phyloP scores from a whole-genome alignment of 2,113 vertebrate genomes.

The Paradoxurus hermaphroditus region DNA sequence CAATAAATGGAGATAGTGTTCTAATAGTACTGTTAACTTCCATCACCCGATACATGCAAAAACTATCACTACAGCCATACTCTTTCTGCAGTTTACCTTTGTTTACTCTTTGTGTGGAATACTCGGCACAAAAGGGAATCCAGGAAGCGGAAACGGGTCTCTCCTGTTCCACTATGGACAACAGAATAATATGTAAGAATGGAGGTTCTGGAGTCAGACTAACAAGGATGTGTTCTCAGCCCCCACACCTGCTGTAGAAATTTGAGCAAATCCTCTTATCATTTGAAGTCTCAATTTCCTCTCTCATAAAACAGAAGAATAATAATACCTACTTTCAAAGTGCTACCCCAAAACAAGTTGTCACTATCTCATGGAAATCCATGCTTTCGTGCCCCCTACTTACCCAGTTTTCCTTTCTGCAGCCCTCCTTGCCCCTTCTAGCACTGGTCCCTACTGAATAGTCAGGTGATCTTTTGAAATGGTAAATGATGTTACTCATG shows the following conservation, averaged over 20 bases:
- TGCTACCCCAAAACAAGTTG: neutral
- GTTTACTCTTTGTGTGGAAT: no score
- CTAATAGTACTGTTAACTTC: neutral
- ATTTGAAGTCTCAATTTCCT: neutral
- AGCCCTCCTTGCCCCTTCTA: neutral
- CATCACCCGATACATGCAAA: neutral
- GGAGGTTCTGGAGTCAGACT: neutral
- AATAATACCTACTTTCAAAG: neutral
- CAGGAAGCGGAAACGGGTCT: neutral
- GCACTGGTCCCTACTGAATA: neutral
- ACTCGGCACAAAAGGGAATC: neutral
- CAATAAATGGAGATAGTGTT: neutral
- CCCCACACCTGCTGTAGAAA: neutral
- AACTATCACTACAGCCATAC: neutral
- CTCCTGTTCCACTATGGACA: fast-evolving
- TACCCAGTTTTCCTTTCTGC: neutral
- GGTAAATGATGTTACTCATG: neutral
- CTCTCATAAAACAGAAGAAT: neutral
- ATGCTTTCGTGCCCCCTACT: neutral
- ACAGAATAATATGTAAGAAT: neutral
- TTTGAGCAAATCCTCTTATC: neutral
- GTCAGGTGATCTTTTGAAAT: neutral
- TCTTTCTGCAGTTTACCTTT: neutral
- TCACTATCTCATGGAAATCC: neutral
- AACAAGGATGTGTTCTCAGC: neutral